phyloP scores from a whole-genome alignment of 2,113 vertebrate species.

The Halcyon malimbica region DNA sequence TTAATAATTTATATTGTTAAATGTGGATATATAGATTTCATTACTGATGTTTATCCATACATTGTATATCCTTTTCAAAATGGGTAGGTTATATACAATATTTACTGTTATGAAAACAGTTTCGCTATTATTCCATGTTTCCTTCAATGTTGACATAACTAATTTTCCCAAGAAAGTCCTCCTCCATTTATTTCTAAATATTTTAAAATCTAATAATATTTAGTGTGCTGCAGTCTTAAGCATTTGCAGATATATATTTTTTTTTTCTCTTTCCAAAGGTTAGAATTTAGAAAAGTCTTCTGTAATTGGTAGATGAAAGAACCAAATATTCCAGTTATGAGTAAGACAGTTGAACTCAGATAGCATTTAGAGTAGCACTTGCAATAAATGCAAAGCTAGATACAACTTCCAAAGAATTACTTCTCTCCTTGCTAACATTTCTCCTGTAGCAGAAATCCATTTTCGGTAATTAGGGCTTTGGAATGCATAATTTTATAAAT shows the following conservation, averaged over 20 bases:
- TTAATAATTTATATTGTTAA: background rate
- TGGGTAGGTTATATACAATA: background rate
- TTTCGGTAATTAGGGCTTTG: background rate
- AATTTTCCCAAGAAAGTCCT: background rate
- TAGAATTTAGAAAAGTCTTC: background rate
- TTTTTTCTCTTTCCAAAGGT: background rate
- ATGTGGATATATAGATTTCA: background rate
- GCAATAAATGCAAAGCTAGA: background rate
- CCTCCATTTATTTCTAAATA: background rate
- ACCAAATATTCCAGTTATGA: background rate
- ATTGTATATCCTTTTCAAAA: background rate
- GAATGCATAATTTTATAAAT: background rate
- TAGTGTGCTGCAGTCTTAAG: background rate
- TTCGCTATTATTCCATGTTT: background rate
- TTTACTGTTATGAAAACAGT: background rate
- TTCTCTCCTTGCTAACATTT: background rate
- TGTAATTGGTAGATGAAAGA: background rate
- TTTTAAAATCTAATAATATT: background rate
- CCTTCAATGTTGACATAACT: background rate
- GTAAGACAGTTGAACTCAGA: background rate
- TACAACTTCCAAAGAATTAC: background rate
- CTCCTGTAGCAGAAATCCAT: rapidly evolving
- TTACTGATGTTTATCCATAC: background rate
- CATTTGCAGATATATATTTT: background rate
- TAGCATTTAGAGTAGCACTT: background rate